phyloP scores from a whole-genome alignment of 2,113 vertebrate species.

The Bungarus multicinctus region DNA sequence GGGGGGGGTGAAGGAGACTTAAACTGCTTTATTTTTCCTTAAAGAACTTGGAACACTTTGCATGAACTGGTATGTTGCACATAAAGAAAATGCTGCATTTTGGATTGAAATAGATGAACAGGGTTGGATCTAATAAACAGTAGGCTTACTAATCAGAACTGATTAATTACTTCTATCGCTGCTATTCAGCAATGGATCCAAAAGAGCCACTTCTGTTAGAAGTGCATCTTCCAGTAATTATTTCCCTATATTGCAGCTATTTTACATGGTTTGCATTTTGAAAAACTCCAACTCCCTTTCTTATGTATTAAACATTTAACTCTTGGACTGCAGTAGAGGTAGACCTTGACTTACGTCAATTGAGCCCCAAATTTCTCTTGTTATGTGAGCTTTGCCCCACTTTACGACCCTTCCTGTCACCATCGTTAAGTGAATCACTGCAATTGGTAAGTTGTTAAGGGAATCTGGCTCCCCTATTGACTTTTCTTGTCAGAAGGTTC shows the following conservation, averaged over 20 bases:
- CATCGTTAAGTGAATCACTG: no score
- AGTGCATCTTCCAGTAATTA: not conserved
- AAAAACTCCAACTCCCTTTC: not conserved
- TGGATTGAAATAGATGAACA: not conserved
- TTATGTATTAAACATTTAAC: not conserved
- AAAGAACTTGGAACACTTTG: not conserved
- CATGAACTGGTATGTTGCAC: constrained; percentile 9
- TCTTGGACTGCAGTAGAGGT: not conserved
- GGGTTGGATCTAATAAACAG: not conserved
- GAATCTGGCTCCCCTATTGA: no score
- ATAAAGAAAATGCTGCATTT: not conserved
- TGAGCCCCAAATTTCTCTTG: no score
- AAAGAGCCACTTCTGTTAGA: not conserved
- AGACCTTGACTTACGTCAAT: no score
- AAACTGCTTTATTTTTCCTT: constrained; percentile 1
- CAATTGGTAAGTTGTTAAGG: no score
- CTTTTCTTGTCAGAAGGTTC: no score
- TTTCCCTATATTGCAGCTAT: not conserved
- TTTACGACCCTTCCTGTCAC: no score
- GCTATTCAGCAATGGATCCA: not conserved
- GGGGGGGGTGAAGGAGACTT: not conserved
- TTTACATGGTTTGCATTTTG: not conserved
- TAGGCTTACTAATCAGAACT: constrained; percentile 9
- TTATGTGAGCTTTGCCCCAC: no score
- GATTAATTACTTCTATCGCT: not conserved